Evolutionary conservation across 2,797 vertebrate genomes (phyloP).

Genomic region (Tokudaia tokunoshimensis): DNA sequence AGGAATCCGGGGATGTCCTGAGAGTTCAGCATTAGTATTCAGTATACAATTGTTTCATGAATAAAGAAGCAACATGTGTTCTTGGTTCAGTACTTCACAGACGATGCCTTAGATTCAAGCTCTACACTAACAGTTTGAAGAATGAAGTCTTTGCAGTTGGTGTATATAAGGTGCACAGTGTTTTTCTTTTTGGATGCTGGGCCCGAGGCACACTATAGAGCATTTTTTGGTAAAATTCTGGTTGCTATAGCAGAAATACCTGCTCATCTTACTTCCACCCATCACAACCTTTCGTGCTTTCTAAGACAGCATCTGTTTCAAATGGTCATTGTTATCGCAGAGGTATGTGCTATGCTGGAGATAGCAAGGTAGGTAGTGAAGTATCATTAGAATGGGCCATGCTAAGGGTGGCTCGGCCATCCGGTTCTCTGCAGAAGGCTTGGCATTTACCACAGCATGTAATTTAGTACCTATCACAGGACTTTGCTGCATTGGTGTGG

Average conservation of each 20-base stretch:
- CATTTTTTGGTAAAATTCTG: no score
- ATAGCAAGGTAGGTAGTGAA: neutral
- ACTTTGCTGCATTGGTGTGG: neutral
- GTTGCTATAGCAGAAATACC: no score
- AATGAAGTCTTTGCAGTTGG: neutral
- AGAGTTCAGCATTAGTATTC: neutral
- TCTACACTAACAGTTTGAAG: neutral
- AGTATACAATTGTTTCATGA: neutral
- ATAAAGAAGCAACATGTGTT: neutral
- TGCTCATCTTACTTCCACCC: neutral
- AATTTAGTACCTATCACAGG: neutral
- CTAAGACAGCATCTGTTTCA: neutral
- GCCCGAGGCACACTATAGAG: neutral
- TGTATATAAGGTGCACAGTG: fast-evolving
- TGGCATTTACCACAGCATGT: no score
- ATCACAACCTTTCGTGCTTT: neutral
- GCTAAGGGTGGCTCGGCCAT: neutral
- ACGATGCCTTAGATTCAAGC: neutral
- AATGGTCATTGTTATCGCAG: neutral
- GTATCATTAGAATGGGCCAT: neutral
- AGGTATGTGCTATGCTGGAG: neutral
- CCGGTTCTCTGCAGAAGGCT: neutral
- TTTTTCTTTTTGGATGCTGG: neutral
- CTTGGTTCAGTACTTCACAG: neutral
- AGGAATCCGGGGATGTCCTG: neutral